Percentiles rank a stretch among this genome's conserved stretches.
These are phyloP conservation scores for Bombus haemorrhoidalis DNA, from an alignment of 1,140 invertebrate species.

Conservation along the genomic window DNA sequence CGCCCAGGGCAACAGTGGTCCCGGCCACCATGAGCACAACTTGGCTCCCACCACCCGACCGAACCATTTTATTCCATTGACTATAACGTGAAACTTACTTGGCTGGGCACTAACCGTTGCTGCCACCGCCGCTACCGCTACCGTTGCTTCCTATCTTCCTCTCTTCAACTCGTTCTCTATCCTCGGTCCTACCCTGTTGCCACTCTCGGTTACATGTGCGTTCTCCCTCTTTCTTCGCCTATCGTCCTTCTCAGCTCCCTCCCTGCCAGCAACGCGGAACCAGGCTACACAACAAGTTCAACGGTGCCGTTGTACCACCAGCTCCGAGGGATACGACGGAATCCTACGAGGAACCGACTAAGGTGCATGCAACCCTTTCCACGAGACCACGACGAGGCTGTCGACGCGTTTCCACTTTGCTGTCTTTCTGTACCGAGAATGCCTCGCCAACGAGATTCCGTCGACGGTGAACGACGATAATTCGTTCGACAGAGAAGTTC, in stretches of 20 bases:
- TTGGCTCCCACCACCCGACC: conserved; percentile 64
- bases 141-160: conserved; percentile 5
- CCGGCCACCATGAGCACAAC: conserved; percentile 63
- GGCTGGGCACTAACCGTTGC: conserved; percentile 67
- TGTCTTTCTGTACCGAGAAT: conserved; percentile 36
- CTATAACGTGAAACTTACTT: conserved; percentile 77
- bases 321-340: conserved; percentile 56
- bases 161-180: conserved; percentile 1
- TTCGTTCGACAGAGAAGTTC: neutral
- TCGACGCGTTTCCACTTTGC: conserved; percentile 23
- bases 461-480: neutral
- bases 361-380: conserved; percentile 61
- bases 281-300: conserved; percentile 72
- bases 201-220: conserved; percentile 6
- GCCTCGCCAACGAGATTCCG: neutral
- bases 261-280: conserved; percentile 62
- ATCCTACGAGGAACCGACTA: conserved; percentile 57
- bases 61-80: conserved; percentile 77
- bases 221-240: conserved; percentile 30
- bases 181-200: conserved; percentile 7
- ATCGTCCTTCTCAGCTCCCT: conserved; percentile 19
- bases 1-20: conserved; percentile 71
- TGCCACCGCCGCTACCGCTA: conserved; percentile 42
- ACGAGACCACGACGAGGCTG: conserved; percentile 31
- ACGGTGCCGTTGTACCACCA: conserved; percentile 63